Evolutionary conservation across 2,888 invertebrate species (phyloP).

Genomic region (Phengaris alcon): DNA sequence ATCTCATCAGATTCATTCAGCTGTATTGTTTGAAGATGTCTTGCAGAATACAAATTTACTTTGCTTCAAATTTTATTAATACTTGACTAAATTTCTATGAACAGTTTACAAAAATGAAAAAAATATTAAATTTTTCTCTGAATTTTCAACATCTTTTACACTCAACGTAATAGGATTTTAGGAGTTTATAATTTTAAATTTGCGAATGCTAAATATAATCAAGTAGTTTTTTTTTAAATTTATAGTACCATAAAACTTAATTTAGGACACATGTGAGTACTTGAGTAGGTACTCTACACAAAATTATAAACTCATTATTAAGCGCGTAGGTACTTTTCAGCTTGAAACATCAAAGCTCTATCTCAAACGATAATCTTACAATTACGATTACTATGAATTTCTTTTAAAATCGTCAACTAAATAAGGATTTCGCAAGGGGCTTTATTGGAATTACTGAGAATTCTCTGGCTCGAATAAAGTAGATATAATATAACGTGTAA

Average conservation of each 20-base stretch:
- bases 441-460: no score
- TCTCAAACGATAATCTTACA: not conserved
- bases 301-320: not conserved
- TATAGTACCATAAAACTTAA: not conserved
- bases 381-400: not conserved
- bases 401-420: not conserved
- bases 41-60: constrained; percentile 1
- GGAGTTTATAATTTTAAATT: no score
- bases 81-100: no score
- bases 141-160: no score
- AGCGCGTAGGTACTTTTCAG: not conserved
- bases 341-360: not conserved
- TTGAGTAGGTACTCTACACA: not conserved
- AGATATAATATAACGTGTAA: not conserved
- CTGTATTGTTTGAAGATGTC: constrained; percentile 1
- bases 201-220: no score
- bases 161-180: no score
- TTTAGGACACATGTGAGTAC: not conserved
- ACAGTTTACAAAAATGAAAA: no score
- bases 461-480: no score
- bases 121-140: no score
- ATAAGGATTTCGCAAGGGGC: no score
- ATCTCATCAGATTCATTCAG: constrained; percentile 12
- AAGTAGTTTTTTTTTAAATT: not conserved
- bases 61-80: not conserved